Evolutionary conservation across 2,797 vertebrate genomes (phyloP).

Genomic region (Alca torda): DNA sequence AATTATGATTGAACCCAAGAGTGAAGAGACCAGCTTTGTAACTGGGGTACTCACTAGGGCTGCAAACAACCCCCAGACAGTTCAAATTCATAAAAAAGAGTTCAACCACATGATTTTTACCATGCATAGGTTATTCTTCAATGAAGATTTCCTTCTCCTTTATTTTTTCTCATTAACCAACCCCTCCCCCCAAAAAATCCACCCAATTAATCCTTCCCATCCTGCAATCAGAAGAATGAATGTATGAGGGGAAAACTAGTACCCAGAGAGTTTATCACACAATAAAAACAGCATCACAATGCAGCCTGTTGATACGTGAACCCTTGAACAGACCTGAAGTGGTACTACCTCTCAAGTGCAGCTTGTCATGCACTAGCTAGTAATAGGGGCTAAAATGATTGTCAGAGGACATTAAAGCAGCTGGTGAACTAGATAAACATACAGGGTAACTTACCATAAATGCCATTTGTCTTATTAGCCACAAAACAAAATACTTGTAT

Average conservation of each 20-base stretch:
- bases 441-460: neutral
- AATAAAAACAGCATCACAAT: neutral
- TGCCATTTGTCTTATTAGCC: neutral
- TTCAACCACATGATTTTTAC: neutral
- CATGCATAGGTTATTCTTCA: neutral
- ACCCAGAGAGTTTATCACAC: neutral
- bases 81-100: neutral
- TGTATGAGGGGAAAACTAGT: neutral
- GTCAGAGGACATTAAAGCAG: neutral
- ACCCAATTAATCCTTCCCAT: neutral
- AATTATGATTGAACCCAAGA: neutral
- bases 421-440: neutral
- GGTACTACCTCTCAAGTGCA: neutral
- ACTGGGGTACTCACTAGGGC: neutral
- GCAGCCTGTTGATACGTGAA: neutral
- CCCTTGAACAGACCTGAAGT: neutral
- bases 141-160: neutral
- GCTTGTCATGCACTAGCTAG: neutral
- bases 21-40: neutral
- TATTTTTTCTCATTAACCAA: neutral
- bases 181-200: fast-evolving
- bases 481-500: neutral
- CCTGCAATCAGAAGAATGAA: neutral
- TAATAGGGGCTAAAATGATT: neutral
- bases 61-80: neutral